These are phyloP conservation scores for Camponotus pennsylvanicus DNA, from an alignment of 1,140 invertebrate genomes.

Conservation along the genomic window DNA sequence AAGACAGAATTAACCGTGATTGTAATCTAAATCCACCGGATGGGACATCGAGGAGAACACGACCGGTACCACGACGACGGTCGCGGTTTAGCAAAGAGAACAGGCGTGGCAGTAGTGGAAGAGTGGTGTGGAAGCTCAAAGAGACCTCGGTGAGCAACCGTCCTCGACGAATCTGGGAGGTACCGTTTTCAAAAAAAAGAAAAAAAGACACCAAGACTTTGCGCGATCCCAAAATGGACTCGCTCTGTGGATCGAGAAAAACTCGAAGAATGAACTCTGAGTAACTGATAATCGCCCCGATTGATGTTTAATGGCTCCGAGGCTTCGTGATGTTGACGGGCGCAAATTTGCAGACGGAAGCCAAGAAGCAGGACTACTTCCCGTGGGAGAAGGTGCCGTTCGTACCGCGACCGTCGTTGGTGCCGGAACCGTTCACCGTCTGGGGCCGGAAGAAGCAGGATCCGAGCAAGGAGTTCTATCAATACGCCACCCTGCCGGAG, in stretches of 20 bases:
- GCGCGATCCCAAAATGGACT: neutral
- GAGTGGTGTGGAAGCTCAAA: constrained; percentile 57
- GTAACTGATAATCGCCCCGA: neutral
- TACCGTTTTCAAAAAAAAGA: too few species aligned
- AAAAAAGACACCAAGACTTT: neutral
- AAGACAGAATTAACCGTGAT: constrained; percentile 1
- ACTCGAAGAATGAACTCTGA: neutral
- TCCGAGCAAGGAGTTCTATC: constrained; percentile 84
- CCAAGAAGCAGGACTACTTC: constrained; percentile 88
- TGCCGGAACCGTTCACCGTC: constrained; percentile 93
- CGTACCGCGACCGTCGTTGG: constrained; percentile 93
- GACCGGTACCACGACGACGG: constrained; percentile 38
- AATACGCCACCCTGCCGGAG: constrained; percentile 82
- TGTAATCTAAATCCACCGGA: constrained; percentile 17
- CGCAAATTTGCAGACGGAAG: constrained; percentile 48
- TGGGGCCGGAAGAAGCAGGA: constrained; percentile 89
- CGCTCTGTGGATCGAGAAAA: neutral
- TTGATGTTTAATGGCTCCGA: constrained; percentile 11
- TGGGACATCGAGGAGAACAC: constrained; percentile 7
- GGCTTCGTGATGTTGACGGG: constrained; percentile 10
- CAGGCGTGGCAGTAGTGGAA: constrained; percentile 25
- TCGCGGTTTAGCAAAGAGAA: constrained; percentile 40
- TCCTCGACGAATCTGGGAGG: neutral
- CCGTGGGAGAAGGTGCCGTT: constrained; percentile 95
- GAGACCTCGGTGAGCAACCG: constrained; percentile 22